These are phyloP conservation scores for Mesocentrotus franciscanus DNA, from an alignment of 53 echinoderm and acorn worm species.

Conservation along the genomic window DNA sequence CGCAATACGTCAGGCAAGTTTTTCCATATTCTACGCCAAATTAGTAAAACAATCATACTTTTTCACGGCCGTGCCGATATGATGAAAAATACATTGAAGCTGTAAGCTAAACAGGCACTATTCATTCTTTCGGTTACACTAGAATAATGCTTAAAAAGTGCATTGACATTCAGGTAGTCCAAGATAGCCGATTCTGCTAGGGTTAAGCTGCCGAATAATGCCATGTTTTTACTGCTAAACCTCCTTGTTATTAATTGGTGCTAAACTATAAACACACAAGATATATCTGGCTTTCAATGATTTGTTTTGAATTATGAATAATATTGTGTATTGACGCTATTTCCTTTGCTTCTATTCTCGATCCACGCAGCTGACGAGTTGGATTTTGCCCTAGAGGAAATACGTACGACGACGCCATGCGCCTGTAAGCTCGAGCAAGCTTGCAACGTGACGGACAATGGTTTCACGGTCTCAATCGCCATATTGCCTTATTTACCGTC, in stretches of 20 bases:
- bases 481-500: slow-evolving; percentile 76
- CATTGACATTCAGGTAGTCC: no score
- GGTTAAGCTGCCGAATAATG: no score
- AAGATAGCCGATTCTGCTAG: no score
- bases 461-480: slow-evolving; percentile 74
- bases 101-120: no score
- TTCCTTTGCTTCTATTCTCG: slow-evolving; percentile 10
- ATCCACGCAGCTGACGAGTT: slow-evolving; percentile 58
- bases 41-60: no score
- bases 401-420: slow-evolving; percentile 64
- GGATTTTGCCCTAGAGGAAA: slow-evolving; percentile 39
- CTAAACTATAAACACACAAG: neutral
- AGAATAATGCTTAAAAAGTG: no score
- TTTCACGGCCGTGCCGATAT: no score
- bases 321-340: slow-evolving; percentile 22
- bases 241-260: neutral
- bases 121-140: no score
- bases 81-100: no score
- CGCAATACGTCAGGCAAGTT: no score
- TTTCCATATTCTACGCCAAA: no score
- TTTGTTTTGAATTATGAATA: neutral
- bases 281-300: neutral
- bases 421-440: slow-evolving; percentile 28
- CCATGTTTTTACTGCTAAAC: no score
- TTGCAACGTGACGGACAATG: slow-evolving; percentile 45